A percentile compares a stretch with the other conserved stretches of the same genome.
Evolutionary conservation across 2,113 vertebrate genomes (phyloP).

Genomic region (Ptychochromis oligacanthus): DNA sequence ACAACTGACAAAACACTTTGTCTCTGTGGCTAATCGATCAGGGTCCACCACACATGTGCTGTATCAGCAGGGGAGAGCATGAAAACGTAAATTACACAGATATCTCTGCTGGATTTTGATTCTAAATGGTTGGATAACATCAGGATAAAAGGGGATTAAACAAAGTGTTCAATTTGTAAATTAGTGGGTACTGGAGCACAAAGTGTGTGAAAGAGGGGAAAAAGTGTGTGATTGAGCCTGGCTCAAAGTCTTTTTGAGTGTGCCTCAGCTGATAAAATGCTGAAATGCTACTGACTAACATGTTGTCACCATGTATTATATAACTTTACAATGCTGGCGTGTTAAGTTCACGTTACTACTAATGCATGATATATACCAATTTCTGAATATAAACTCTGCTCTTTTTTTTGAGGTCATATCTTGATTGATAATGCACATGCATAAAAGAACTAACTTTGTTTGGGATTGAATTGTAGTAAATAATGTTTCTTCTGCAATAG

Average conservation of each 20-base stretch:
- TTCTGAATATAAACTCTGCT: background rate
- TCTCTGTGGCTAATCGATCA: conserved; percentile 55
- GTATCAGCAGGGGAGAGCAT: conserved; percentile 42
- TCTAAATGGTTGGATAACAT: conserved; percentile 60
- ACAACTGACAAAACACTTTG: conserved; percentile 50
- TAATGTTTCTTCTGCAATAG: conserved; percentile 4
- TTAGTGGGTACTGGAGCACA: conserved; percentile 35
- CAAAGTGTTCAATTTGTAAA: conserved; percentile 60
- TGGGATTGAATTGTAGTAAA: background rate
- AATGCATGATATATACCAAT: background rate
- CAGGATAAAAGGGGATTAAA: conserved; percentile 61
- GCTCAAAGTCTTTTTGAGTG: conserved; percentile 40
- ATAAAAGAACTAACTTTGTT: background rate
- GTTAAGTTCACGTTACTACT: conserved; percentile 20
- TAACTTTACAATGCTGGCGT: background rate
- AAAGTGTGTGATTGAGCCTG: conserved; percentile 8
- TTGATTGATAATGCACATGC: background rate
- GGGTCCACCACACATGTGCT: conserved; percentile 11
- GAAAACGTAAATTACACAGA: conserved; percentile 49
- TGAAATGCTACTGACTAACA: background rate
- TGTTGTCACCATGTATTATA: background rate
- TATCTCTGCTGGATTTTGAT: conserved; percentile 31
- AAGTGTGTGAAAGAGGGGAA: background rate
- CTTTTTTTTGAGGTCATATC: background rate
- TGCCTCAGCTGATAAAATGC: conserved; percentile 31